Base-by-base conservation (phyloP, 2,797 vertebrate genomes). In the Paramormyrops hopkinsi region DNA sequence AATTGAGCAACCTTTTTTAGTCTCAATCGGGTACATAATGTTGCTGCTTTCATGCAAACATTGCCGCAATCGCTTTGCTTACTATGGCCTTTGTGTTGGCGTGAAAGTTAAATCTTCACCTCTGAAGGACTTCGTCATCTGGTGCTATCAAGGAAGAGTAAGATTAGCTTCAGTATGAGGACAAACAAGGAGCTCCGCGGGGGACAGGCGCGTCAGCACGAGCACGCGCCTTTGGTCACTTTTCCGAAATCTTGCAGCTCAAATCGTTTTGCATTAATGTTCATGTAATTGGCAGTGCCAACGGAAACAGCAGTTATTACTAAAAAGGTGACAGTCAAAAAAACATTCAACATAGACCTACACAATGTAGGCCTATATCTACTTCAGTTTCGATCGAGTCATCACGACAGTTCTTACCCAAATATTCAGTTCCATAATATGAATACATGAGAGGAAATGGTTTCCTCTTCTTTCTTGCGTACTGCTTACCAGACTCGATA, bases 401-500 rank as follows among this genome's bases (percentile, higher is more conserved):
- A 53, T 9, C 46, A 88, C 4, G 19, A 19, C 54, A 41, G n/a
- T 90, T 93, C 97, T 97, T 93, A 97, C 97, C 97, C 2, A 98
- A 96, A 90, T 98, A 97, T 90, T 98, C 97, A 0, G 97, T 97
- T 83, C 96, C 97, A 87, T 97, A 98, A 92, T 98, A 98, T 2
- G 97, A 97, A 92, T 97, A 98, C 97, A 98, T 97, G 88, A 98
- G 96, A 0, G 97, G 96, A 84, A 97, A 96, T 0, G 97, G 97
- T 92, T 98, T 98, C 53, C 96, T 96, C 93, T 97, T 97, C 94
- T 94, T 97, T 89, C 93, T 92, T 89, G 97, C 95, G 51, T 97
- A 98, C 89, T 97, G 97, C 91, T 97, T 97, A 88, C 97, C 97
- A 33, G 96, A 97, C 91, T 97, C 96, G 29, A 97, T 95, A 93